Evolutionary conservation across 2,888 invertebrate genomes (phyloP).

Genomic region (Ypsolopha sequella): DNA sequence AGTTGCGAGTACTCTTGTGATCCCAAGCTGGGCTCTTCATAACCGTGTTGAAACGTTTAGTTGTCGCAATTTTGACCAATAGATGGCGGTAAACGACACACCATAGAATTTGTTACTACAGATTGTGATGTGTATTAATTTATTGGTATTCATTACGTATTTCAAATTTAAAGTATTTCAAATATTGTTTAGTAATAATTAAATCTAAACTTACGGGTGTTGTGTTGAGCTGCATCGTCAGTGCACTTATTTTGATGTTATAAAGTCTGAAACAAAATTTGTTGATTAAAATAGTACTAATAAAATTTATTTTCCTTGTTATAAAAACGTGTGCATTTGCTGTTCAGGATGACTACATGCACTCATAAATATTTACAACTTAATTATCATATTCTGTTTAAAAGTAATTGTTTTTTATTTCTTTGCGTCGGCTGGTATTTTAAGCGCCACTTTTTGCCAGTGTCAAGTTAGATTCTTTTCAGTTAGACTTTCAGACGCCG

Average conservation of each 20-base stretch:
- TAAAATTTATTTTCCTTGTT: no score
- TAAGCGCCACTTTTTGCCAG: no score
- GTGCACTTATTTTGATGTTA: constrained; percentile 23
- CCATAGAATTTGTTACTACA: constrained; percentile 10
- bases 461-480: no score
- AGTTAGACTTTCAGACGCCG: no score
- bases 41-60: not conserved
- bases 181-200: not conserved
- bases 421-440: no score
- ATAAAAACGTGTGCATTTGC: no score
- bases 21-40: not conserved
- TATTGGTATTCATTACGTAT: not conserved
- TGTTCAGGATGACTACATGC: no score
- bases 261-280: constrained; percentile 42
- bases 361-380: no score
- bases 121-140: constrained; percentile 31
- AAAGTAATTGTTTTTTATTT: no score
- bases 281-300: not conserved
- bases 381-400: no score
- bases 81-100: constrained; percentile 37
- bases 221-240: constrained; percentile 41
- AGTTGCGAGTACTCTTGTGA: constrained; percentile 11
- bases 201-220: constrained; percentile 50
- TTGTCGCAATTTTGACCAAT: constrained; percentile 11
- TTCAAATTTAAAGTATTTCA: constrained; percentile 3